Evolutionary conservation across 92 coral and sea anemone genomes (phyloP).

Genomic region (Epizoanthus stellaris): DNA sequence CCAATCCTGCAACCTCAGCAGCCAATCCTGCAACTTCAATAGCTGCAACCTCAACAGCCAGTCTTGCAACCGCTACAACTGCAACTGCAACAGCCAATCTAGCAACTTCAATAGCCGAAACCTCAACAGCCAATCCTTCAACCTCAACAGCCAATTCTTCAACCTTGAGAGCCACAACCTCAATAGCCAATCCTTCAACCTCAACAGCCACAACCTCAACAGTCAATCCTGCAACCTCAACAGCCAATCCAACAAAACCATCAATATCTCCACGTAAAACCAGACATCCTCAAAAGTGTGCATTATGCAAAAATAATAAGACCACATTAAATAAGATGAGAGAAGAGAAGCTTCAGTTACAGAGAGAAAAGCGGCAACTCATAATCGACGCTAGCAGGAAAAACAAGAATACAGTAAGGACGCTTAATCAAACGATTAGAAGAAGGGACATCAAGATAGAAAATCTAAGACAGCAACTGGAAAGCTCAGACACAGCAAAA

Average conservation of each 20-base stretch:
- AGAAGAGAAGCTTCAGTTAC: slow-evolving; percentile 7
- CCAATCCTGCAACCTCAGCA: not conserved
- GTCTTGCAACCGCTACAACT: too few species aligned
- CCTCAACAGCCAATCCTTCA: too few species aligned
- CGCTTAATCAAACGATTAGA: not conserved
- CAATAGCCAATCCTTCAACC: not conserved
- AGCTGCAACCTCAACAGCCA: not conserved
- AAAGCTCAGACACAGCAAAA: not conserved
- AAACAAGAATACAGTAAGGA: not conserved
- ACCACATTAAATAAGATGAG: not conserved
- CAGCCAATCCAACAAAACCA: not conserved
- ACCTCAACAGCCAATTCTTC: not conserved
- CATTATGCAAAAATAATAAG: not conserved
- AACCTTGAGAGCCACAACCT: not conserved
- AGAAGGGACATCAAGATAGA: not conserved
- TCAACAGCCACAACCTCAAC: not conserved
- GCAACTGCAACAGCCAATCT: too few species aligned
- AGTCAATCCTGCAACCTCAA: not conserved
- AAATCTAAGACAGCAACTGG: not conserved
- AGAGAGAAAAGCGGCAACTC: slow-evolving; percentile 1
- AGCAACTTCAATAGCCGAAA: too few species aligned
- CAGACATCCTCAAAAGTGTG: not conserved
- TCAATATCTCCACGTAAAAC: slow-evolving; percentile 19
- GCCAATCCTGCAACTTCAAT: not conserved
- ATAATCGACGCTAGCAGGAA: not conserved